Conservation (phyloP, 2,797 vertebrate species). For the Micropoecilia bifurca region DNA sequence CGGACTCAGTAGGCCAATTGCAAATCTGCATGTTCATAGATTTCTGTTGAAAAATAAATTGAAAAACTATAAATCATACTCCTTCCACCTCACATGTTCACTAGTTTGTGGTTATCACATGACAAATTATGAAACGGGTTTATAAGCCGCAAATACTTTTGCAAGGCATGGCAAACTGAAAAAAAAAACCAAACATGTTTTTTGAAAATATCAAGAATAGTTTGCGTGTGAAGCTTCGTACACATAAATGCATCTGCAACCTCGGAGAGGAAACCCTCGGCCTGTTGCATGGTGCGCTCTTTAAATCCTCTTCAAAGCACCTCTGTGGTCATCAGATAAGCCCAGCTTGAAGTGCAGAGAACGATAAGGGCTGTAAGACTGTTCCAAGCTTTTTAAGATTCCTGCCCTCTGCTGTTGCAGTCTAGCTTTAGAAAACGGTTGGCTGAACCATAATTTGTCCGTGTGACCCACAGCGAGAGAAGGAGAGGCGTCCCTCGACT, state of each 20-base stretch:
- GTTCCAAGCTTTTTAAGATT: constrained; percentile 51
- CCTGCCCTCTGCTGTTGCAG: constrained; percentile 54
- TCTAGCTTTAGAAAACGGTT: constrained; percentile 18
- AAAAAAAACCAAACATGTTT: background rate
- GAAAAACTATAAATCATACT: background rate
- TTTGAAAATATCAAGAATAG: background rate
- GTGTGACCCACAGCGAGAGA: background rate
- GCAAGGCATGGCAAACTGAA: background rate
- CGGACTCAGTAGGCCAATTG: background rate
- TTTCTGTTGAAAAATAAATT: background rate
- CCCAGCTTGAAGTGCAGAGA: constrained; percentile 45
- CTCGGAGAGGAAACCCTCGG: constrained; percentile 13
- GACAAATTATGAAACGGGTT: background rate
- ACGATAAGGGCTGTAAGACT: constrained; percentile 50
- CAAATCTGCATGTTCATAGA: background rate
- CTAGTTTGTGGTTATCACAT: background rate
- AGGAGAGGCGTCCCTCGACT: background rate
- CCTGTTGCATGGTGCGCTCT: constrained; percentile 33
- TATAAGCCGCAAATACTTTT: background rate
- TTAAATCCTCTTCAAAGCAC: constrained; percentile 42
- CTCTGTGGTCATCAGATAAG: constrained; percentile 65
- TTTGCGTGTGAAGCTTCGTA: background rate
- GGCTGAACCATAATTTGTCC: constrained; percentile 19
- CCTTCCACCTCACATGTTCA: background rate
- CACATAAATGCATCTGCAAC: background rate